These are phyloP conservation scores for Vanessa cardui DNA, from an alignment of 2,888 invertebrate species.

Conservation along the genomic window DNA sequence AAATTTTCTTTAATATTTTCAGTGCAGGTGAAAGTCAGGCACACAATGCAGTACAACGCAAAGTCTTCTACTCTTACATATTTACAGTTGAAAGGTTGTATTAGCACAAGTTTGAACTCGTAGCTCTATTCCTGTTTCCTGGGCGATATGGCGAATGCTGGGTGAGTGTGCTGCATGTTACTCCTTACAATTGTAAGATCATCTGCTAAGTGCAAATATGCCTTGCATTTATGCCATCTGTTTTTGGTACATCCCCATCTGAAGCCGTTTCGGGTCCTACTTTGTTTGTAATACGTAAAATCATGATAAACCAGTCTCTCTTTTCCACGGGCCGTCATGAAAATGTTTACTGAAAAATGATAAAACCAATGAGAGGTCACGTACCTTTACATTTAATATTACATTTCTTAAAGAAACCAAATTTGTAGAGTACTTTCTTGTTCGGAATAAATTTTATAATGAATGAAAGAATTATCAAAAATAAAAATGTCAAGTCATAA, in stretches of 20 bases:
- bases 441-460: too few species aligned
- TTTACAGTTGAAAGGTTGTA: not conserved
- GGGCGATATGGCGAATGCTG: conserved; percentile 53
- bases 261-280: conserved; percentile 67
- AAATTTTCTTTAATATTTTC: not conserved
- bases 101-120: not conserved
- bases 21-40: not conserved
- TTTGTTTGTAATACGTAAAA: conserved; percentile 76
- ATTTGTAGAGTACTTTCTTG: too few species aligned
- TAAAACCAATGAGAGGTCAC: conserved; percentile 8
- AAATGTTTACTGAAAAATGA: conserved; percentile 76
- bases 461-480: too few species aligned
- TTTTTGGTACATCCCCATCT: conserved; percentile 79
- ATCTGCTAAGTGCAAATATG: conserved; percentile 71
- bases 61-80: too few species aligned
- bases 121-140: conserved; percentile 25
- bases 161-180: conserved; percentile 73
- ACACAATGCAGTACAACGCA: too few species aligned
- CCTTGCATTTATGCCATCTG: conserved; percentile 75
- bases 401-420: not conserved
- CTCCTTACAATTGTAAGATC: conserved; percentile 73
- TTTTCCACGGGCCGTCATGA: conserved; percentile 75
- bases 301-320: conserved; percentile 69
- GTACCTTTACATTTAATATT: not conserved
- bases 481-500: too few species aligned